A percentile compares a stretch with the other conserved stretches of the same genome.
These are phyloP conservation scores for Petaurus breviceps DNA, from an alignment of 2,113 vertebrate species.

Conservation along the genomic window DNA sequence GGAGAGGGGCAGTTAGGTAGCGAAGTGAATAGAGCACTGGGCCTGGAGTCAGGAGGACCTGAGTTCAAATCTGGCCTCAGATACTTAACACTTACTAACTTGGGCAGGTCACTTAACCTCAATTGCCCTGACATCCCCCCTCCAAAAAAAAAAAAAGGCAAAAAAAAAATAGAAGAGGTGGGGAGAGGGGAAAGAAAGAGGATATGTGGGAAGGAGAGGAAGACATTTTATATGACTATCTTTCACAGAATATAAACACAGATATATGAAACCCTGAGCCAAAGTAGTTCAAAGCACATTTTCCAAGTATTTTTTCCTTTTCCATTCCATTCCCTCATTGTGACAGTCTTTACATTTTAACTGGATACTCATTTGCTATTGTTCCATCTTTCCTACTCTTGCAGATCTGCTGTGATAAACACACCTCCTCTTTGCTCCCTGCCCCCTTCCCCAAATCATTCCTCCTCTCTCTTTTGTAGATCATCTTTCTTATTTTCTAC, in stretches of 20 bases:
- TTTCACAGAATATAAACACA: neutral
- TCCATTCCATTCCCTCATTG: neutral
- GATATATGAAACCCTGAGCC: neutral
- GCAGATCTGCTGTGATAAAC: neutral
- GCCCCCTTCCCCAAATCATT: neutral
- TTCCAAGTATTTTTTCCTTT: slow-evolving; percentile 22
- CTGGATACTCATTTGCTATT: neutral
- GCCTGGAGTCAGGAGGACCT: no score
- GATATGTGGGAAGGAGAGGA: neutral
- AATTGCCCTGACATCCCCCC: no score
- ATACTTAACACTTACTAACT: no score
- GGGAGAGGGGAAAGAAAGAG: neutral
- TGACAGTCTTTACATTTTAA: neutral
- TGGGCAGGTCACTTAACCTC: no score
- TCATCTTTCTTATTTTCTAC: neutral
- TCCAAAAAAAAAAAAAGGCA: neutral
- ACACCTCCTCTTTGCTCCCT: neutral
- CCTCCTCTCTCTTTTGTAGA: neutral
- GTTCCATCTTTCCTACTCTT: neutral
- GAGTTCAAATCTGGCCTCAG: no score
- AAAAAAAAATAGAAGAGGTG: no score
- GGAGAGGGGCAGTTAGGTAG: no score
- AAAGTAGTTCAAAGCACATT: no score
- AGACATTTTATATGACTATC: neutral
- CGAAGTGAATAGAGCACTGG: no score